Evolutionary conservation across 1,140 invertebrate genomes (phyloP), one percentile per base, ranked within the genome.

Genomic region (Sitophilus oryzae): DNA sequence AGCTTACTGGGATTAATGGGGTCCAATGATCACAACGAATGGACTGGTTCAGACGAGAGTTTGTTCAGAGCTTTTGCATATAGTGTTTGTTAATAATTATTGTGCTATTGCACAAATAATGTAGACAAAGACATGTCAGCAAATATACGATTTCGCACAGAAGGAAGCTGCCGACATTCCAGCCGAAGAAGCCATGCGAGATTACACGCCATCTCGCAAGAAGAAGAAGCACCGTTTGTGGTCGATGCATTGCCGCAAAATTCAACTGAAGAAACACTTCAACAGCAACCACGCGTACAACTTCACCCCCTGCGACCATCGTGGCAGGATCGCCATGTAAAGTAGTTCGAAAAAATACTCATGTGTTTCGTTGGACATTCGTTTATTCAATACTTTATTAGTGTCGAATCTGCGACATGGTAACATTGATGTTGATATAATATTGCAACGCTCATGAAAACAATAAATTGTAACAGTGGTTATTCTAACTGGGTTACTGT

Each of bases 221-320:
- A 96, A 94, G 80, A 96, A 96, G 80, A 95, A 95, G 71, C 88
- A 93, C 67, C 81, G 93, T 1, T 77, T 96, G 2, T 96, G 93
- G 93, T 95, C 92, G 0, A 85, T 95, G 77, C 93, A 97, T 70
- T 96, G 91, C 67, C 81, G 91, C 21, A 93, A 96, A 75, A 90
- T 91, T 57, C 89, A 93, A 68, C 74, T 96, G 51, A 96, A 96
- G 70, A 94, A 96, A 73, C 93, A 96, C 71, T 87, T 84, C 2
- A 80, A 80, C 65, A 79, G 79, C 42, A 82, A 83, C 68, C 81
- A 83, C 60, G 81, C 83, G 50, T 73, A 92, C 72, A 97, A 97
- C 73, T 98, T 94, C 67, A 91, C 89, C 9, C 94, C 94, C 1
- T 98, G 94, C 73, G 91, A 96, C 70, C 94, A 98, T 76, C 88